A percentile compares a stretch with the other conserved stretches of the same genome.
phyloP scores from a whole-genome alignment of 2,113 vertebrate species.

The Oncorhynchus nerka region DNA sequence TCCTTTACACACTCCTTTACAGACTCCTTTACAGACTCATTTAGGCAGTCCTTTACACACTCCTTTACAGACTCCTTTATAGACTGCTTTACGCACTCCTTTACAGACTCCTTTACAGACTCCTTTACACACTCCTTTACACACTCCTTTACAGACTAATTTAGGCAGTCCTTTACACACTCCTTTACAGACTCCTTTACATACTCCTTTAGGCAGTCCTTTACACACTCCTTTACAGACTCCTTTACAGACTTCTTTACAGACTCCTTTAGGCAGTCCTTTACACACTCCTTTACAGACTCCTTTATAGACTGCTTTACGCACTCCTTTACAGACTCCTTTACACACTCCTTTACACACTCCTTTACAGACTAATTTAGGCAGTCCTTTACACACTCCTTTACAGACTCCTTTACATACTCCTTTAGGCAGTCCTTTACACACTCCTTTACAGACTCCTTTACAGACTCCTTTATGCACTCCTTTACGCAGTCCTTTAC shows the following conservation, averaged over 20 bases:
- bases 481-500: too few species aligned
- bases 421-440: not conserved
- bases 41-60: not conserved
- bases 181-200: not conserved
- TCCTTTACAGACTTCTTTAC: too few species aligned
- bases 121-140: not conserved
- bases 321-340: not conserved
- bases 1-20: not conserved
- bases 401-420: not conserved
- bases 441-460: not conserved
- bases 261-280: too few species aligned
- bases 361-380: not conserved
- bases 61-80: not conserved
- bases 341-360: not conserved
- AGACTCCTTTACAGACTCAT: not conserved
- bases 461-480: not conserved
- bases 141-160: too few species aligned
- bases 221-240: not conserved
- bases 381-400: too few species aligned
- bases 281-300: too few species aligned
- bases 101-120: not conserved
- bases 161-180: too few species aligned
- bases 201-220: not conserved
- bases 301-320: not conserved
- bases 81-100: constrained; percentile 13